Conservation (phyloP, 53 echinoderm and acorn worm genomes). For the Echinarachnius parma region DNA sequence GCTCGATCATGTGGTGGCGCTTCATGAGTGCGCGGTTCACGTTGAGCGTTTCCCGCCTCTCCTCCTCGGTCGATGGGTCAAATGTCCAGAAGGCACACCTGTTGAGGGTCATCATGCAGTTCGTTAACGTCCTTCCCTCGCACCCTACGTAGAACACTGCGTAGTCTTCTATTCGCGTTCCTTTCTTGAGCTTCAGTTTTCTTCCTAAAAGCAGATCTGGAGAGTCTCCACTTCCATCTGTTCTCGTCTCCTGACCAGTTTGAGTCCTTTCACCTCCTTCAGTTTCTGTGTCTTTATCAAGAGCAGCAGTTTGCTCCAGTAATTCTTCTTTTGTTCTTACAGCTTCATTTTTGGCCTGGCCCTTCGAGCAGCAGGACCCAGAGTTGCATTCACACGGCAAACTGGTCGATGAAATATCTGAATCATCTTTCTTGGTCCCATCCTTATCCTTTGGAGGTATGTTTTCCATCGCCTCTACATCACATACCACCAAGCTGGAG, state of each 20-base stretch:
- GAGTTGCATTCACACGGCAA: too few species aligned
- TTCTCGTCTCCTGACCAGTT: not conserved
- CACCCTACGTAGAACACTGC: conserved; percentile 74
- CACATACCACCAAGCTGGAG: too few species aligned
- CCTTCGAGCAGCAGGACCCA: too few species aligned
- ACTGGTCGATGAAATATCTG: too few species aligned
- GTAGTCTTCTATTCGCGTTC: conserved; percentile 58
- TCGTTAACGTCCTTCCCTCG: conserved; percentile 77
- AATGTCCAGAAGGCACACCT: conserved; percentile 78
- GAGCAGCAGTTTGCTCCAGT: too few species aligned
- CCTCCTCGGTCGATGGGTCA: conserved; percentile 51
- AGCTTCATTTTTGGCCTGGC: too few species aligned
- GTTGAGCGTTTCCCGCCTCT: conserved; percentile 68
- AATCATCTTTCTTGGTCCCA: too few species aligned
- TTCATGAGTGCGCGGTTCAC: conserved; percentile 83
- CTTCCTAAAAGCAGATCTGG: conserved; percentile 57
- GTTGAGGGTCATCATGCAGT: conserved; percentile 92
- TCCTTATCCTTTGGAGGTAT: too few species aligned
- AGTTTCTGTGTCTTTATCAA: not conserved
- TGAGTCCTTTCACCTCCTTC: not conserved
- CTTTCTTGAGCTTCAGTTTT: conserved; percentile 38
- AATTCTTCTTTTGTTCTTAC: too few species aligned
- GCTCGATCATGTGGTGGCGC: conserved; percentile 84
- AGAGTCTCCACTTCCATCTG: not conserved
- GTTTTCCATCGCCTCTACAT: too few species aligned